Conservation (phyloP, 2,797 vertebrate species). For the Naso thynnoides region DNA sequence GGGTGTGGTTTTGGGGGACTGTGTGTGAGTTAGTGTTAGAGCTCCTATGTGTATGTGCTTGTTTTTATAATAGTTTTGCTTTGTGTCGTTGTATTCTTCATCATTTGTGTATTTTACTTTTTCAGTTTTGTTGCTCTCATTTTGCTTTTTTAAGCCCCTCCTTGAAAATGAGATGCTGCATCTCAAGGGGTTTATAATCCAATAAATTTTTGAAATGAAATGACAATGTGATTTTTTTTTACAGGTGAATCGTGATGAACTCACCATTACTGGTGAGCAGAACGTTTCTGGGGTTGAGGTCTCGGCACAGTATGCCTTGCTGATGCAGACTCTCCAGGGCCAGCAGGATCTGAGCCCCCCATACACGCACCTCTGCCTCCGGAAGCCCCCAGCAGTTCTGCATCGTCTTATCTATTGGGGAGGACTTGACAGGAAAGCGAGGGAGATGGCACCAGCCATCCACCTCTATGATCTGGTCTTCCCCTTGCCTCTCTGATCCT, state of each 20-base stretch:
- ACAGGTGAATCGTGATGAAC: constrained; percentile 40
- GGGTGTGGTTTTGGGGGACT: no score
- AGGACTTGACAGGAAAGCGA: constrained; percentile 52
- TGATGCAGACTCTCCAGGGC: constrained; percentile 95
- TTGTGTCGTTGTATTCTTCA: no score
- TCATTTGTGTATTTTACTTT: no score
- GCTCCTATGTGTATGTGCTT: no score
- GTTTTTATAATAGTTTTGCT: no score
- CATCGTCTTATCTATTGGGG: constrained; percentile 48
- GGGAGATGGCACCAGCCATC: constrained; percentile 78
- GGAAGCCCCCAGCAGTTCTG: constrained; percentile 84
- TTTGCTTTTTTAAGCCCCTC: no score
- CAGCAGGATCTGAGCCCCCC: constrained; percentile 94
- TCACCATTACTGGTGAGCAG: constrained; percentile 91
- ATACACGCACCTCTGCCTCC: constrained; percentile 90
- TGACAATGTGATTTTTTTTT: no score
- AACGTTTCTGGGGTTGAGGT: constrained; percentile 95
- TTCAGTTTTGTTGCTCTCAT: no score
- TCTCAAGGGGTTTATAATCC: no score
- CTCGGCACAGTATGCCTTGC: constrained; percentile 93
- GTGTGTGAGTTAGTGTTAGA: no score
- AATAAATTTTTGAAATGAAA: no score
- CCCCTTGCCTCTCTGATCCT: constrained; percentile 40
- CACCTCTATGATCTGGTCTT: constrained; percentile 84
- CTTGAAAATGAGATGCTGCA: no score